Evolutionary conservation across 2,113 vertebrate genomes (phyloP), one percentile per base, ranked within the genome.

Genomic region (Myocastor coypus): DNA sequence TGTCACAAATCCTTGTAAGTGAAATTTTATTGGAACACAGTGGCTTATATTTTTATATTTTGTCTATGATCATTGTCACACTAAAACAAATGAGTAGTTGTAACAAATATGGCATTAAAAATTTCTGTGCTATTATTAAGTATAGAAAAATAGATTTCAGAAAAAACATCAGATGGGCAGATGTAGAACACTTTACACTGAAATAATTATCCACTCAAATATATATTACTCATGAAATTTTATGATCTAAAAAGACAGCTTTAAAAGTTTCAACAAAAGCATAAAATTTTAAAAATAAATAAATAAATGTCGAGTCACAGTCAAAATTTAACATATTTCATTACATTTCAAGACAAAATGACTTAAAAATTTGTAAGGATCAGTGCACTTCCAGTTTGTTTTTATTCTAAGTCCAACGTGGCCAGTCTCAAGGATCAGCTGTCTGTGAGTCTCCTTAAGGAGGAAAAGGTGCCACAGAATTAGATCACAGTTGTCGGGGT

Each of bases 201-300:
- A 94, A 96, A 61, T 34, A 86, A 66, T 73, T 83, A 83, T 68
- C 28, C 32, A 80, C 68, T 26, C 37, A 87, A 57, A 92, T 82
- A 86, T 63, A 19, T 52, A 80, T 37, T 7, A 83, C 13, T 83
- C 75, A 50, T 92, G 9, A 66, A 73, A 20, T 59, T 87, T 66
- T n/a, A 68, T 30, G 73, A 66, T 42, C 9, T 83, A 57, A 94
- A 87, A 81, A 80, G 17, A 7, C 14, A 57, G 20, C 55, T 90
- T 89, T 12, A 75, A 94, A 94, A 92, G 59, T 87, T 80, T 89
- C 57, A 94, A 63, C 5, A 84, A 81, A 95, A 59, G 59, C n/a
- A 78, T 26, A 88, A 9, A 83, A 46, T 96, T 87, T 95, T 16
- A 73, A 83, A 34, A 61, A 46, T 37, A 83, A 87, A 92, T 92